Evolutionary conservation across 2,888 invertebrate genomes (phyloP).

Genomic region (Mesoligia furuncula): DNA sequence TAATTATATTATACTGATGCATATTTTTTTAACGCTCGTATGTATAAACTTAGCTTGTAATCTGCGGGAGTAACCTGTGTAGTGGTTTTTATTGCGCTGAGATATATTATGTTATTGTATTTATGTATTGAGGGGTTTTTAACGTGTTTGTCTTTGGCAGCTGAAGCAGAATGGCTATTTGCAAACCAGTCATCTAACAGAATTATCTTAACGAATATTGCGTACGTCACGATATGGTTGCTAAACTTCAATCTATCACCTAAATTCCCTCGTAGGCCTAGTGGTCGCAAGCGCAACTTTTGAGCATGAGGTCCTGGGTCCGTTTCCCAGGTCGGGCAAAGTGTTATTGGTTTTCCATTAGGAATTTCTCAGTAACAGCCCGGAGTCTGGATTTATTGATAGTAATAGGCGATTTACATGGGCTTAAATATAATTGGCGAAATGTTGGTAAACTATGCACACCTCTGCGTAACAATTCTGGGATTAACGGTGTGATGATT

Average conservation of each 20-base stretch:
- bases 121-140: conserved; percentile 26
- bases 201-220: background rate
- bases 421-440: too few relatives aligned
- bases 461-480: background rate
- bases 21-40: conserved; percentile 76
- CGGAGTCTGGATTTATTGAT: background rate
- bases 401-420: too few relatives aligned
- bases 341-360: background rate
- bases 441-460: too few relatives aligned
- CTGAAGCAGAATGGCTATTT: background rate
- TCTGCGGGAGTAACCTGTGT: conserved; percentile 40
- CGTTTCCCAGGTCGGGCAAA: background rate
- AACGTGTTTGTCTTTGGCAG: conserved; percentile 18
- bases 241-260: background rate
- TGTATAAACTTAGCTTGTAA: conserved; percentile 63
- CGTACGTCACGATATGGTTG: background rate
- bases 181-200: background rate
- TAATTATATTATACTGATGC: conserved; percentile 57
- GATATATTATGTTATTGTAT: conserved; percentile 23
- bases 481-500: background rate
- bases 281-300: background rate
- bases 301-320: background rate
- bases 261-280: background rate
- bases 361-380: background rate
- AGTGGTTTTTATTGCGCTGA: conserved; percentile 48